Base-by-base conservation (phyloP, 2,888 invertebrate genomes). In the Diachrysia chrysitis region DNA sequence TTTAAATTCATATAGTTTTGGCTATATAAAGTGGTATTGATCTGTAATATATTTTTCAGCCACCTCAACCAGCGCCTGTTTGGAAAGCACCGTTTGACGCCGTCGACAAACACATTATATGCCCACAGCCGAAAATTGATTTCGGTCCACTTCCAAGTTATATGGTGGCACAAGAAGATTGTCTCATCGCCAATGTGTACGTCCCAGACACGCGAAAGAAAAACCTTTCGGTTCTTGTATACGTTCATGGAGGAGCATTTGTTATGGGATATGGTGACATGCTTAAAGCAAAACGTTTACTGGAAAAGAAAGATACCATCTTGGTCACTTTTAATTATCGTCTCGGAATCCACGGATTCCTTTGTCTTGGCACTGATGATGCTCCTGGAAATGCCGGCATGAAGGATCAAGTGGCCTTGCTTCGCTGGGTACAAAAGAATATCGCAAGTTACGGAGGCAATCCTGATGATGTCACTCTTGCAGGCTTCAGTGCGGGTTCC, bases 171-270 rank as follows among this genome's bases (percentile, higher is more conserved):
- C 62, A 78, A 57, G 92, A 93, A 76, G 86, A 93, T 60, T 93
- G 93, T 69, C 85, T 93, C 0, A 76, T 90, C 7, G 83, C 90
- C 2, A 93, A 88, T 70, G 82, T 93, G 5, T 92, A 84, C 58
- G 87, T 89, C 0, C 90, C 92, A 0, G 83, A 88, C 57, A 91
- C 90, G 0, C 58, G 81, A 51, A 71, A 82, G 58, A 81, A 73
- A n/a, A 81, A 87, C 6, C 75, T 83, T 0, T 79, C 87, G 7
- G 88, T 88, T 0, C 37, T 87, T 0, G 84, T 88, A 0, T 69
- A 71, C 35, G 73, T 88, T 0, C 89, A 88, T 23, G 87, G 86
- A n/a, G 89, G 89, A 29, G 87, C 63, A 4, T 88, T 83, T 51
- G 66, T 79, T 60, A 0, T 69, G 0, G 86, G 86, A 4, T 67